Evolutionary conservation across 2,113 vertebrate genomes (phyloP), one percentile per base, ranked within the genome.

Genomic region (Elephas maximus): DNA sequence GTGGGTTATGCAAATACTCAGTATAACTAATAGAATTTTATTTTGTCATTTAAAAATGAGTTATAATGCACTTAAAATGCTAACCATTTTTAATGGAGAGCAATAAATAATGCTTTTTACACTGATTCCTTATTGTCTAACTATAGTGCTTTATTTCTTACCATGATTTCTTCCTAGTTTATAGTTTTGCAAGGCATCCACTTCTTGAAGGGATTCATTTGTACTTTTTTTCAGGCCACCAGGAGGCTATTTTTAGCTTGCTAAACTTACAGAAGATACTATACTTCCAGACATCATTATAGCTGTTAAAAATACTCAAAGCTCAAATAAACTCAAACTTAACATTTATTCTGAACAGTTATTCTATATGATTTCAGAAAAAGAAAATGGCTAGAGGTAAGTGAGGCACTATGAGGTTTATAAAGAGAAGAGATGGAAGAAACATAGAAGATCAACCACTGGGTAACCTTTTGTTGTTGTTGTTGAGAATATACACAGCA

Each of bases 81-180:
- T 81, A 48, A 69, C 73, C 24, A 53, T 48, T 2, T 9, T 93
- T 69, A 86, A 41, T 26, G 78, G 12, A 91, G 2, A 95, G 37
- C 20, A 88, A 62, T 90, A 97, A 83, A 33, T 30, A 37, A 41
- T 26, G 37, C 21, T 73, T 95, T 91, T 65, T 30, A 91, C 7
- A 62, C 23, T 78, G 28, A 93, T 85, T 60, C 8, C 37, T 18
- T 44, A 84, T 79, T 96, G 15, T 88, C 14, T 79, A 62, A 44
- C 17, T 14, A 62, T 88, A 17, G 14, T 82, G 12, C 78, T 91
- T 97, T 88, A 23, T 69, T 95, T 6, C 76, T 96, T 96, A 94
- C 79, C 69, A 73, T 83, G 62, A 81, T 10, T 76, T 94, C 62
- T 77, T 85, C 33, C 24, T 86, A 74, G 5, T 95, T 73, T 74